A percentile compares a stretch with the other conserved stretches of the same genome.
Evolutionary conservation across 1,140 invertebrate species (phyloP).

Genomic region (Cydia pomonella): DNA sequence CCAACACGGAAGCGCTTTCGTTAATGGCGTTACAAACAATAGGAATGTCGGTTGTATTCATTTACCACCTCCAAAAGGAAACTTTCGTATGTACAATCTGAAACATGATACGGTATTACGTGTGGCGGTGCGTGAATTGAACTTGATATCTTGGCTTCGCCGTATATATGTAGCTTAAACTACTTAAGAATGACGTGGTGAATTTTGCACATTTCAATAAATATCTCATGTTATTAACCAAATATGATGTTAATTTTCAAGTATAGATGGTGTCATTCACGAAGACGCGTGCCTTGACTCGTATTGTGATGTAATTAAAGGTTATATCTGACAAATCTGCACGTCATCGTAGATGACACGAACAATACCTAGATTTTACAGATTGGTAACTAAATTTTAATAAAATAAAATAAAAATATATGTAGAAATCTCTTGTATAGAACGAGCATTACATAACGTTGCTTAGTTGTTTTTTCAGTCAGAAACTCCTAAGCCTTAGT

Average conservation of each 20-base stretch:
- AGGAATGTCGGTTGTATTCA: background rate
- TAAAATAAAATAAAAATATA: no score
- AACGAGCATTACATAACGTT: no score
- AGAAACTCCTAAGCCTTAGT: background rate
- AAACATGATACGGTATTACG: slow-evolving; percentile 30
- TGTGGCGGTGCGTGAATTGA: slow-evolving; percentile 29
- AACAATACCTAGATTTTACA: no score
- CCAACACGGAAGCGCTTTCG: slow-evolving; percentile 10
- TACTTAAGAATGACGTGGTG: background rate
- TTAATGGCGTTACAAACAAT: slow-evolving; percentile 13
- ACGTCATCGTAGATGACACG: no score
- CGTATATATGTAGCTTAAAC: background rate
- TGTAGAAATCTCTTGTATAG: no score
- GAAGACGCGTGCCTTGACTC: no score
- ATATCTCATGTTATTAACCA: no score
- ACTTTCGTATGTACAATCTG: slow-evolving; percentile 29
- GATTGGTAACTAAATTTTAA: no score
- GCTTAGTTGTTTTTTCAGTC: background rate
- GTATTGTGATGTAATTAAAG: no score
- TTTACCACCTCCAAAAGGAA: slow-evolving; percentile 31
- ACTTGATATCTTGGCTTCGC: slow-evolving; percentile 31
- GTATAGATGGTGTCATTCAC: no score
- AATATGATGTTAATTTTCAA: no score
- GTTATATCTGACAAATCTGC: no score
- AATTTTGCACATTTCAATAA: background rate